These are phyloP conservation scores for Junonia oenone DNA, from an alignment of 2,888 invertebrate species.

Conservation along the genomic window DNA sequence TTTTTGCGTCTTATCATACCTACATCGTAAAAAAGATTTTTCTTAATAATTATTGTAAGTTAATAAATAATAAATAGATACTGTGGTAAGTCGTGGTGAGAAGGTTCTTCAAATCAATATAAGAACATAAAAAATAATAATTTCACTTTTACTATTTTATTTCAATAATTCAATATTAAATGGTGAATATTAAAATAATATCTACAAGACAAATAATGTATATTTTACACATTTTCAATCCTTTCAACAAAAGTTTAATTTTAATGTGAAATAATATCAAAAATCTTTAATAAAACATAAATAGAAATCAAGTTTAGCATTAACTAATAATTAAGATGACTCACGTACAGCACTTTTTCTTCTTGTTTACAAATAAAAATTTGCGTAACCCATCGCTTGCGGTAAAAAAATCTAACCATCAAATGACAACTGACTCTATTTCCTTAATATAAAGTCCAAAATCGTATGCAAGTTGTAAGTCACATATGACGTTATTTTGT, in stretches of 20 bases:
- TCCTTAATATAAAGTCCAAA: not conserved
- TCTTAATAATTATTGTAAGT: not conserved
- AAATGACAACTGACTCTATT: constrained; percentile 24
- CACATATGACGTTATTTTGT: constrained; percentile 42
- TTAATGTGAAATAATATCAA: not conserved
- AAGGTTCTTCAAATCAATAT: too few relatives aligned
- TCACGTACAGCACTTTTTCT: constrained; percentile 12
- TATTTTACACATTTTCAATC: too few relatives aligned
- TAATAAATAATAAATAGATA: too few relatives aligned
- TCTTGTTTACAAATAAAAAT: constrained; percentile 34
- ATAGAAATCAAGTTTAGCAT: not conserved
- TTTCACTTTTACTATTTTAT: too few relatives aligned
- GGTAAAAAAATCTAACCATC: constrained; percentile 7
- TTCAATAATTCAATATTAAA: too few relatives aligned
- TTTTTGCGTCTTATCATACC: not conserved
- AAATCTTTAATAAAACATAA: not conserved
- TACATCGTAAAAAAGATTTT: not conserved
- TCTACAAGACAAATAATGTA: too few relatives aligned
- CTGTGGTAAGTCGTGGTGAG: too few relatives aligned
- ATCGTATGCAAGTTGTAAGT: not conserved
- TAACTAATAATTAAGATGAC: constrained; percentile 14
- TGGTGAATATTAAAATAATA: too few relatives aligned
- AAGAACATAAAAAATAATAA: too few relatives aligned
- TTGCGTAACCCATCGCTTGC: constrained; percentile 39
- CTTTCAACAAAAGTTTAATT: too few relatives aligned